Percentiles rank a stretch among this genome's conserved stretches.
These are phyloP conservation scores for Pteronura brasiliensis DNA, from an alignment of 2,113 vertebrate species.

Conservation along the genomic window DNA sequence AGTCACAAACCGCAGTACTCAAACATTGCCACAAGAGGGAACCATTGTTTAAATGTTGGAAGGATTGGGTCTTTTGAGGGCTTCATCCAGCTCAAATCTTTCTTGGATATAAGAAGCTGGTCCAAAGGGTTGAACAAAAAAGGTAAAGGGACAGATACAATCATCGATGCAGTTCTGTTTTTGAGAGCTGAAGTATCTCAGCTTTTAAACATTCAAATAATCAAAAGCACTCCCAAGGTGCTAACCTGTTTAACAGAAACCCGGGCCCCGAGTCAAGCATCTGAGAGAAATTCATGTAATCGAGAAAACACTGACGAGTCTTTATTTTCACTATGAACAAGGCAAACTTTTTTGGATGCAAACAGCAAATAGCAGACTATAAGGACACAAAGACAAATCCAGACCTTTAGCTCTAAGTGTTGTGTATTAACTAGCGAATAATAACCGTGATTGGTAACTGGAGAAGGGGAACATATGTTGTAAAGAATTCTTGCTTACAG, in stretches of 20 bases:
- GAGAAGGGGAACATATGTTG: conserved; percentile 27
- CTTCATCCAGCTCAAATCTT: conserved; percentile 50
- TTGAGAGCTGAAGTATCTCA: conserved; percentile 68
- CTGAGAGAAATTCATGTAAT: conserved; percentile 28
- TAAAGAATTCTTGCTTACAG: conserved; percentile 35
- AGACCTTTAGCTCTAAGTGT: conserved; percentile 10
- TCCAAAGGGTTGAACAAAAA: conserved; percentile 77
- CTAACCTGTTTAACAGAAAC: conserved; percentile 25
- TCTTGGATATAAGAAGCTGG: conserved; percentile 71
- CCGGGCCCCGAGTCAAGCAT: conserved; percentile 34
- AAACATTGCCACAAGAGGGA: conserved; percentile 80
- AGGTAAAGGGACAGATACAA: conserved; percentile 64
- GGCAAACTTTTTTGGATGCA: conserved; percentile 64
- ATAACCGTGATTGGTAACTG: not conserved
- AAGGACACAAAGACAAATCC: conserved; percentile 27
- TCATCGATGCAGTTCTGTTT: conserved; percentile 67
- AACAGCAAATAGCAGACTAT: not conserved
- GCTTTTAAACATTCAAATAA: conserved; percentile 69
- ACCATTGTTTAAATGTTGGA: conserved; percentile 84
- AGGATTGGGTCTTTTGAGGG: not conserved
- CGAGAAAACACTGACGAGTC: not conserved
- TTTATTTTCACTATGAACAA: conserved; percentile 32
- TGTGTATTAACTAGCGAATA: conserved; percentile 30
- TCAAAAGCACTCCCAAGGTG: conserved; percentile 40
- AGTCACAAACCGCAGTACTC: conserved; percentile 37